Conservation (phyloP, 2,888 invertebrate genomes). For the Dioctria rufipes region DNA sequence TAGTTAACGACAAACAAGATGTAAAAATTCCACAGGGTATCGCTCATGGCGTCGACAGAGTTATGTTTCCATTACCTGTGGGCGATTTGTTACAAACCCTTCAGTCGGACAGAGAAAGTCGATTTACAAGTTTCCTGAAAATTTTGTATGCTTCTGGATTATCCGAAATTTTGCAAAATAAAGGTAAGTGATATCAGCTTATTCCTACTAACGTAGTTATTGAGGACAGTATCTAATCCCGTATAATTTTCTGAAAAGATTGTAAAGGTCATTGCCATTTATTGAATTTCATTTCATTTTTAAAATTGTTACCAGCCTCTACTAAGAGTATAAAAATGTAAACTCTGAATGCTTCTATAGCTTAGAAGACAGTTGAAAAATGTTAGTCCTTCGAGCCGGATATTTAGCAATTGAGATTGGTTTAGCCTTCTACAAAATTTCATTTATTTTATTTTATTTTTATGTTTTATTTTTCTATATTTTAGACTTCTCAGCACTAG, state of each 20-base stretch:
- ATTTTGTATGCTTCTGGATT: slow-evolving; percentile 85
- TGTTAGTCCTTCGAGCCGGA: no score
- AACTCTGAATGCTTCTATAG: no score
- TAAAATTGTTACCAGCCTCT: no score
- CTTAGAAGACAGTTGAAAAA: no score
- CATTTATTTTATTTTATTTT: neutral
- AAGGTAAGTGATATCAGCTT: slow-evolving; percentile 63
- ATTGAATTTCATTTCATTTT: no score
- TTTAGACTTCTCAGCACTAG: neutral
- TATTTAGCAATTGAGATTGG: no score
- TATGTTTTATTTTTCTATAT: neutral
- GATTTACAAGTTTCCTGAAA: slow-evolving; percentile 85
- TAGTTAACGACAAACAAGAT: slow-evolving; percentile 86
- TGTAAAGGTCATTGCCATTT: no score
- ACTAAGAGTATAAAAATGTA: no score
- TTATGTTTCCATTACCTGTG: slow-evolving; percentile 92
- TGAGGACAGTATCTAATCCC: neutral
- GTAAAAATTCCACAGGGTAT: slow-evolving; percentile 89
- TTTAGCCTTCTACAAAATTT: neutral
- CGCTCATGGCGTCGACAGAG: slow-evolving; percentile 87
- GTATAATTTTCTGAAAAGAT: no score
- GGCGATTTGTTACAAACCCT: slow-evolving; percentile 89
- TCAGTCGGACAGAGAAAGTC: slow-evolving; percentile 85
- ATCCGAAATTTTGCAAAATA: slow-evolving; percentile 76
- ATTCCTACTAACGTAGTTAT: neutral